Evolutionary conservation across 2,797 vertebrate species (phyloP).

Genomic region (Mergus octosetaceus): DNA sequence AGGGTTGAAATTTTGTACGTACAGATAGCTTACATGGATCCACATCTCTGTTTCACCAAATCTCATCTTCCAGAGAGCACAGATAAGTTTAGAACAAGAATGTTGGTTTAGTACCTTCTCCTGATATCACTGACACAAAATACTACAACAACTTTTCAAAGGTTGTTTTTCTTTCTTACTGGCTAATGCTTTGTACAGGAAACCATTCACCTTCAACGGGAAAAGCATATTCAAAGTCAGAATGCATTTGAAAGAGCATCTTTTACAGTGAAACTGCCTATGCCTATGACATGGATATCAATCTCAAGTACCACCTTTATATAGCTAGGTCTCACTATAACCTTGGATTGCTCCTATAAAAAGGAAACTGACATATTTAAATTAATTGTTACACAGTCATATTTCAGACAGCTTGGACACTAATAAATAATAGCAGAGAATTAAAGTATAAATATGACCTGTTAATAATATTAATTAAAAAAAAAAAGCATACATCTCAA

Average conservation of each 20-base stretch:
- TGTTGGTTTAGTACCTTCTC: background rate
- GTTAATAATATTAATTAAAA: background rate
- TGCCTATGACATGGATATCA: accelerated
- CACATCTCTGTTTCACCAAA: background rate
- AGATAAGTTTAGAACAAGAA: background rate
- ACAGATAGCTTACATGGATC: background rate
- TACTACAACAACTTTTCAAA: background rate
- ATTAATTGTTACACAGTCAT: background rate
- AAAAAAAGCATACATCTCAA: background rate
- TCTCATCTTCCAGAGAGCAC: background rate
- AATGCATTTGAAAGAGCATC: background rate
- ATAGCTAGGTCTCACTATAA: background rate
- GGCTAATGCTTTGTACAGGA: background rate
- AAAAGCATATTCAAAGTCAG: background rate
- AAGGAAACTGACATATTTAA: background rate
- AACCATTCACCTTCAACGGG: background rate
- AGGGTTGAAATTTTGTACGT: background rate
- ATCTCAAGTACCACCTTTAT: background rate
- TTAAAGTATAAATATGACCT: background rate
- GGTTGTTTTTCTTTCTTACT: background rate
- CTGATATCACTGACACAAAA: background rate
- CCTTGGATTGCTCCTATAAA: background rate
- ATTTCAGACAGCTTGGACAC: background rate
- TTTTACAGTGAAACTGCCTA: background rate
- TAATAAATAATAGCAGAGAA: background rate